Evolutionary conservation across 2,888 invertebrate species (phyloP), one percentile per base, ranked within the genome.

Genomic region (Nebria salina): DNA sequence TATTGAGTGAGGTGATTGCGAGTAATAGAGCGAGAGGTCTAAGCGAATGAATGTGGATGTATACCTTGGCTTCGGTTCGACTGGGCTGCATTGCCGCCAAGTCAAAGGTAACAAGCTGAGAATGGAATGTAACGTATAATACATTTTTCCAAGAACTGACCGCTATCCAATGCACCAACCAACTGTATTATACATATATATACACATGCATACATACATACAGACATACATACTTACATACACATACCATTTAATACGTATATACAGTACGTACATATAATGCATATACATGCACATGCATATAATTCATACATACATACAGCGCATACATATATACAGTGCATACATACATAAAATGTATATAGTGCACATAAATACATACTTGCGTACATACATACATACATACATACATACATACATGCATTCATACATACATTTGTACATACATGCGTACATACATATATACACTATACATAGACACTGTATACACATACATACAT

Each of bases 21-120:
- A 20, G 70, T 8, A 54, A 1, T 11, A 70, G 13, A 68, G 70
- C 70, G 34, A 66, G 76, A 66, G 76, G 65, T 76, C 4, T 34
- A 34, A 34, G 34, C 34, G 34, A 34, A 34, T 34, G 34, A 34
- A 34, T 34, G 34, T 34, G 34, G 34, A 2, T 76, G 76, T 43
- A 43, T 43, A 43, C 43, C 43, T 43, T 43, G 43, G 43, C 11
- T 54, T 34, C 34, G 34, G 13, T 7, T 11, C 54, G 11, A 2
- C 54, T 54, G 54, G 11, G 8, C 54, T 54, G 54, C 54, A 54
- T 8, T 54, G 54, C 54, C 54, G 54, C 54, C 54, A 54, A 54
- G 54, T 54, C 54, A 54, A 54, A 54, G 54, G 54, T 54, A 54
- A 54, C 54, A 54, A 54, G 54, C 54, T 54, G 54, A 54, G 54